A percentile compares a stretch with the other conserved stretches of the same genome.
Evolutionary conservation across 1,140 invertebrate species (phyloP).

Genomic region (Drosophila kikkawai): DNA sequence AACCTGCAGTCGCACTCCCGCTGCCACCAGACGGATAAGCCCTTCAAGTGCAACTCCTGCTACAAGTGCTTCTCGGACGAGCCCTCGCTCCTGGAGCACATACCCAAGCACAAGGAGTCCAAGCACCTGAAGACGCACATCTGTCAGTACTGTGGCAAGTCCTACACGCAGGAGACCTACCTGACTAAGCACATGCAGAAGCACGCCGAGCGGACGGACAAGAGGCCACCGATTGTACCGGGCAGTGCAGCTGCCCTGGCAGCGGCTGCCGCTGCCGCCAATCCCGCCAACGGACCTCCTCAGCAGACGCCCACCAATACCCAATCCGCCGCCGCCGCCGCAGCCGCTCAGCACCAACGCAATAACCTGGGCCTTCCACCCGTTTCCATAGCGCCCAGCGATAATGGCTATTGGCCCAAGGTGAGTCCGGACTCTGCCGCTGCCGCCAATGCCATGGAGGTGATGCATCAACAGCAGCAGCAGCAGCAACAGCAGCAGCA

Average conservation of each 20-base stretch:
- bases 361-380: conserved; percentile 70
- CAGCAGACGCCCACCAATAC: conserved; percentile 46
- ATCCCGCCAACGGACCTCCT: conserved; percentile 29
- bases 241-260: conserved; percentile 57
- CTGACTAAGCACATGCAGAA: conserved; percentile 99
- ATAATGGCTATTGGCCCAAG: conserved; percentile 92
- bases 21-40: conserved; percentile 98
- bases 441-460: conserved; percentile 88
- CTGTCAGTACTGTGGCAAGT: conserved; percentile 99
- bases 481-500: conserved; percentile 82
- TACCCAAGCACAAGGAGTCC: conserved; percentile 99
- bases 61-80: conserved; percentile 99
- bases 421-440: conserved; percentile 91
- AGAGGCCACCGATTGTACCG: conserved; percentile 90
- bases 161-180: conserved; percentile 99
- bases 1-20: conserved; percentile 98
- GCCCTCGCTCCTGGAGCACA: conserved; percentile 97
- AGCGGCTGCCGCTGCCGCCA: conserved; percentile 85
- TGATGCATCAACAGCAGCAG: conserved; percentile 89
- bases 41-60: conserved; percentile 98
- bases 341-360: conserved; percentile 65
- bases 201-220: conserved; percentile 96
- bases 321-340: conserved; percentile 2
- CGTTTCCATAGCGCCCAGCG: conserved; percentile 85
- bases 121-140: conserved; percentile 99